Base-by-base conservation (phyloP, 1,140 invertebrate species). In the Lepidurus arcticus region DNA sequence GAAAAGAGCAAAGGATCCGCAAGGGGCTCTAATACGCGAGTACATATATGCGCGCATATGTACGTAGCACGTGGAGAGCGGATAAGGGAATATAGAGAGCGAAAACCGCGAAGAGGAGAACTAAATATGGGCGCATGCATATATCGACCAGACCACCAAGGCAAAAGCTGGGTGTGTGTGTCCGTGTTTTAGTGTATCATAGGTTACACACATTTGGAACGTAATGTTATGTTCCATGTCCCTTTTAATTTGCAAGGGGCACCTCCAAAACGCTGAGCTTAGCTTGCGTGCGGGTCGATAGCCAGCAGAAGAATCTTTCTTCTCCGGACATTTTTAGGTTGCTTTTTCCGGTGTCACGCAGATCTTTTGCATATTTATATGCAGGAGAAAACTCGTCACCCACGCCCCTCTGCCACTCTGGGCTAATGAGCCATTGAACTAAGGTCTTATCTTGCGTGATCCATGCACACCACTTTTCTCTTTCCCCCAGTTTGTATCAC, bases 271-370 rank as follows among this genome's bases (percentile, higher is more conserved):
- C 34, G 34, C 53, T 13, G 8, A 65, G 53, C 53, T 21, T 65
- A 65, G 53, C 53, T 65, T 65, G 53, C 53, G 53, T 65, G 53
- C 13, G 53, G 53, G 53, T 65, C 53, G 53, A 65, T 65, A 65
- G 53, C 16, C 53, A 65, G 53, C 53, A 21, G 16, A n/a, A 65
- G 16, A 65, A 65, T 21, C 53, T 7, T 65, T 65, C 16, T 65
- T 21, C 4, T 21, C 53, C 13, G 53, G 16, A 65, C 5, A n/a
- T 65, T 65, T 65, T 65, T 16, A 3, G 53, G 53, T 13, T 65
- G 53, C 34, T 34, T 34, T 34, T 65, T n/a, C 53, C 21, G n/a
- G 21, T 21, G 53, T 9, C 53, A 65, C 53, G 53, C 53, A 65
- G 53, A 65, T 16, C 16, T 34, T 65, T 65, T 65, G 53, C 53